Evolutionary conservation across 1,140 invertebrate genomes (phyloP).

Genomic region (Papilio polyxenes): DNA sequence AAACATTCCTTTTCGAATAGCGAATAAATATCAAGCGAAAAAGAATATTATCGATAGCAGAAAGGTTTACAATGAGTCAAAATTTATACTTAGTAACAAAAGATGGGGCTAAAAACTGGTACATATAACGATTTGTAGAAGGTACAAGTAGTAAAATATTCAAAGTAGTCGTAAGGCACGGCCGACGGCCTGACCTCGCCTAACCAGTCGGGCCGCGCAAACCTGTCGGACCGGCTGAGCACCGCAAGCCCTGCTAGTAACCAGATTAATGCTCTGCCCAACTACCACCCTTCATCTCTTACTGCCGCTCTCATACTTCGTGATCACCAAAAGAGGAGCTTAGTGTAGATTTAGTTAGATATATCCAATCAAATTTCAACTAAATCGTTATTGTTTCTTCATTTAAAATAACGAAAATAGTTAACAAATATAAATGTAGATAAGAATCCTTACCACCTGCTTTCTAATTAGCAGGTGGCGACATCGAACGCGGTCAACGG

Average conservation of each 20-base stretch:
- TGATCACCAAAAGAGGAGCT: neutral
- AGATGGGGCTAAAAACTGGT: neutral
- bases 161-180: slow-evolving; percentile 6
- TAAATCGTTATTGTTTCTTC: neutral
- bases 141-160: neutral
- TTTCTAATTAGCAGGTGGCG: neutral
- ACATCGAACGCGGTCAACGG: neutral
- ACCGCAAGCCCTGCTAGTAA: neutral
- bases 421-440: neutral
- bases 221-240: slow-evolving; percentile 14
- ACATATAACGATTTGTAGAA: neutral
- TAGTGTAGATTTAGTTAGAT: neutral
- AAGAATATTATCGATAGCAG: neutral
- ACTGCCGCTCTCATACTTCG: neutral
- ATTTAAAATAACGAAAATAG: neutral
- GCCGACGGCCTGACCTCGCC: slow-evolving; percentile 24
- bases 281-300: neutral
- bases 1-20: no score
- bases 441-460: neutral
- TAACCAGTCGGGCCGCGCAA: slow-evolving; percentile 8
- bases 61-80: neutral
- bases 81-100: neutral
- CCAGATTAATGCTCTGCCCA: neutral
- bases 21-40: no score
- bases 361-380: neutral